Evolutionary conservation across 1,140 invertebrate genomes (phyloP), one percentile per base, ranked within the genome.

Genomic region (Lamellibrachia luymesi): DNA sequence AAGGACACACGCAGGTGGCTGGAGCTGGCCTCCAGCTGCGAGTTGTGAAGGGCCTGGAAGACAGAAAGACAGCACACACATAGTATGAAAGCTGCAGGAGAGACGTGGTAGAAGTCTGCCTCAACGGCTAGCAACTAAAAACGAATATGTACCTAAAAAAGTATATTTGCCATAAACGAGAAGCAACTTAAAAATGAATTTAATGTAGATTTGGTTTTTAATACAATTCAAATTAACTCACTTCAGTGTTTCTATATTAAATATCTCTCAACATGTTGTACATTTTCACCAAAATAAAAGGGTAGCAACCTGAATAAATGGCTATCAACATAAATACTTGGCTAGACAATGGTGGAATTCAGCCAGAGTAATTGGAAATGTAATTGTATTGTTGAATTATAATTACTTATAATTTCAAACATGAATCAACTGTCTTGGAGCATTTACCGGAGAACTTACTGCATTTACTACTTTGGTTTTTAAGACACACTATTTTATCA

Each of bases 1-100:
- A 97, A 97, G 52, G 97, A 97, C 80, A 97, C 97, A 94, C 97
- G 94, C 93, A 97, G 94, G 95, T 97, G 97, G 94, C 96, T 96
- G 94, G 96, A 96, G 90, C 97, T 80, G 64, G 64, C 96, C 91
- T 96, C 96, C 94, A 97, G 94, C 94, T 96, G 96, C 94, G 95
- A 96, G 94, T 97, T 97, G 95, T 97, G 97, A 96, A 97, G 96
- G 94, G 94, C 95, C 96, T 96, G 95, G 38, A 95, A 94, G 91
- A 94, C 94, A 93, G 92, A 93, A 64, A 92, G 27, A 64, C 4
- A 92, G 64, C 64, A 80, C 64, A 80, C 64, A 80, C 64, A 80
- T 80, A 80, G 64, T 80, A 80, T 80, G 91, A 91, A 91, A 91
- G 91, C 91, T 13, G 17, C 10, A 25, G 51, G 51, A 91, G 91